phyloP scores from a whole-genome alignment of 2,113 vertebrate genomes.

The Psophia crepitans region DNA sequence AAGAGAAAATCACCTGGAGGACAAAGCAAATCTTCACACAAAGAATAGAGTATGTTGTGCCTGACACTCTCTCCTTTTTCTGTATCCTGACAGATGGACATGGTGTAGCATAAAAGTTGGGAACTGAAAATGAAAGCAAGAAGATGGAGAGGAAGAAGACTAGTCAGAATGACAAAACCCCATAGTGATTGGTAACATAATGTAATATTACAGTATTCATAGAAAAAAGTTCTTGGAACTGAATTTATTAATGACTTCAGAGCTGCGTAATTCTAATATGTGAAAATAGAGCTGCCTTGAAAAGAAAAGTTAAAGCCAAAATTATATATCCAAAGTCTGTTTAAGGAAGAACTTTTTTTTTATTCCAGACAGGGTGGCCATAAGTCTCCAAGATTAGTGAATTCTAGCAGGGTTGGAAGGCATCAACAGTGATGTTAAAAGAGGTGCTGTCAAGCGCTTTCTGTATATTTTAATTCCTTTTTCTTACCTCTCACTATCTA shows the following conservation, averaged over 20 bases:
- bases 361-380: not conserved
- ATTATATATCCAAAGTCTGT: not conserved
- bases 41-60: not conserved
- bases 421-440: not conserved
- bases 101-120: not conserved
- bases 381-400: not conserved
- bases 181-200: not conserved
- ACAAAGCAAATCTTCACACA: not conserved
- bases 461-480: constrained; percentile 24
- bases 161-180: not conserved
- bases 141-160: not conserved
- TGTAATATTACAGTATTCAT: not conserved
- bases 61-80: not conserved
- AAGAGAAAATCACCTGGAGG: not conserved
- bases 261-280: not conserved
- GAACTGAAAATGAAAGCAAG: not conserved
- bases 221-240: not conserved
- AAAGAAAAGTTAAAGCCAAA: not conserved
- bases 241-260: not conserved
- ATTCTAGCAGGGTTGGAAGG: not conserved
- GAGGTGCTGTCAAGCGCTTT: not conserved
- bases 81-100: not conserved
- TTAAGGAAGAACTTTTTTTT: not conserved
- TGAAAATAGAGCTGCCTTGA: not conserved
- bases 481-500: not conserved